phyloP scores from a whole-genome alignment of 2,113 vertebrate genomes.

The Saccopteryx bilineata region DNA sequence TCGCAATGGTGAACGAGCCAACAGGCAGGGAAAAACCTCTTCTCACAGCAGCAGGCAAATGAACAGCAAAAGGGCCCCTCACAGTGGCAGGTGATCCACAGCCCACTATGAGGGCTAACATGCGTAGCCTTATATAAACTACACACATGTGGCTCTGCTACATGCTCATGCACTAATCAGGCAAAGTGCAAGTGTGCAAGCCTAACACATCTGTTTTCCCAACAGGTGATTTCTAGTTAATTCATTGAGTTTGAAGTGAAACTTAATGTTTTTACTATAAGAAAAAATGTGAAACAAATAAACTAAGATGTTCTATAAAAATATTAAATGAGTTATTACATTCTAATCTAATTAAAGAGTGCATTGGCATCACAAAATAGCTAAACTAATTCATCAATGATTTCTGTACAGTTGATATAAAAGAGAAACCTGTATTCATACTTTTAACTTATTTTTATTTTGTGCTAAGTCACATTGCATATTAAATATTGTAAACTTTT shows the following conservation, averaged over 20 bases:
- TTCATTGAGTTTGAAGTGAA: conserved; percentile 38
- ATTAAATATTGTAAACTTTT: background rate
- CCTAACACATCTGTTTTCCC: too few relatives aligned
- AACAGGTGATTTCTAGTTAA: conserved; percentile 48
- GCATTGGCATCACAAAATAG: background rate
- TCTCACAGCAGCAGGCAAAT: too few relatives aligned
- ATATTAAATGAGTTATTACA: background rate
- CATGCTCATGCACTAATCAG: too few relatives aligned
- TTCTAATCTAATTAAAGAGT: conserved; percentile 38
- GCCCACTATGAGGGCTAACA: too few relatives aligned
- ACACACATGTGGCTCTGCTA: too few relatives aligned
- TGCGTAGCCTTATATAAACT: too few relatives aligned
- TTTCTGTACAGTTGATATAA: background rate
- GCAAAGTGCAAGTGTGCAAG: too few relatives aligned
- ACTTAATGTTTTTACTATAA: conserved; percentile 26
- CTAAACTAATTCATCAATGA: background rate
- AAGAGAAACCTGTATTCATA: background rate
- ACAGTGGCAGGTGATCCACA: too few relatives aligned
- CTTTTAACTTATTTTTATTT: background rate
- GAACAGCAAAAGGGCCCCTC: too few relatives aligned
- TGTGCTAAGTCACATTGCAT: background rate
- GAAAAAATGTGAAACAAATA: conserved; percentile 57
- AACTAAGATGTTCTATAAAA: conserved; percentile 35
- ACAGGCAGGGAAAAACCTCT: too few relatives aligned
- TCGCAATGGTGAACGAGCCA: too few relatives aligned